Evolutionary conservation across 2,888 invertebrate genomes (phyloP), one percentile per base, ranked within the genome.

Genomic region (Tuberolachnus salignus): DNA sequence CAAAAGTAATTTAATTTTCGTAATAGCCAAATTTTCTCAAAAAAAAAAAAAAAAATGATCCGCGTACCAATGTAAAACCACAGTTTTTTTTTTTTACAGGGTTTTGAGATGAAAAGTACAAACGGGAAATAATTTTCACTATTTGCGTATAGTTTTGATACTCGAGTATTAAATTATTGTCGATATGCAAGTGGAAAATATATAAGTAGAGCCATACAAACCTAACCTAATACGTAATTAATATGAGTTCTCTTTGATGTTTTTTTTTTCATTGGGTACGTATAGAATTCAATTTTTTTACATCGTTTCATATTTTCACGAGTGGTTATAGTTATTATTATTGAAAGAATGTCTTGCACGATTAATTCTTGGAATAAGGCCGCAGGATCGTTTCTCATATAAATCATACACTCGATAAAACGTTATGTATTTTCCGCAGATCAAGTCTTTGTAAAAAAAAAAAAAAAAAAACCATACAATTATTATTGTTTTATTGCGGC

Each of bases 201-300:
- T n/a, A 57, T 59, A 71, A 57, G 46, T 59, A 46, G 55, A 57
- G 42, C 3, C 13, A 19, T 6, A 61, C 11, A n/a, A 1, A 23
- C 6, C 34, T 34, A n/a, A n/a, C n/a, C n/a, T 44, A 21, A 16
- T 23, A 70, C 3, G 44, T 57, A 44, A 70, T 70, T 44, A 44
- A 70, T 34, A 34, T 57, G 70, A 6, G n/a, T 16, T 23, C 16
- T 53, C 53, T n/a, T 71, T 71, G 42, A 69, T 69, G 55, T 69
- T 19, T 19, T 14, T 34, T 14, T 34, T 55, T 55, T 55, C 42
- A 13, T 69, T 21, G 19, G 14, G 10, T 69, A n/a, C n/a, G n/a
- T n/a, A 26, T 51, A 34, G 19, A 53, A 11, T 26, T n/a, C 3
- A 3, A 8, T 57, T 71, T 49, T 59, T 55, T 59, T 59, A 4